Percentiles rank a stretch among this genome's conserved stretches.
phyloP scores from a whole-genome alignment of 2,888 invertebrate species.

The Anarsia innoxiella region DNA sequence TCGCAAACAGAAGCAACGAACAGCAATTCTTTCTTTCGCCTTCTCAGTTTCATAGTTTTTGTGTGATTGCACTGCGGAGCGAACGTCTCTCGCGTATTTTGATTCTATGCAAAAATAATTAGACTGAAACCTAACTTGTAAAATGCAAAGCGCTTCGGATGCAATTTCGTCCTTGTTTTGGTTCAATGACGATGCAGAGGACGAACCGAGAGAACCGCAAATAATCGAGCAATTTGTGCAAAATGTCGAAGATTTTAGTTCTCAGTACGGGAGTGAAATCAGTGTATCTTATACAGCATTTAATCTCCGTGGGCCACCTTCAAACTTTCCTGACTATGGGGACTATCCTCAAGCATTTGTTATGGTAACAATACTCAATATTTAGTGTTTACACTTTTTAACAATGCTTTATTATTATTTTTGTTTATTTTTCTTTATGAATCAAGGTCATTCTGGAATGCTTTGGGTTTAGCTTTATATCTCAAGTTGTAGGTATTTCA shows the following conservation, averaged over 20 bases:
- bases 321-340: conserved; percentile 91
- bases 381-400: too few species aligned
- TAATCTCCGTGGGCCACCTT: conserved; percentile 89
- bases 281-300: conserved; percentile 92
- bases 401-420: conserved; percentile 10
- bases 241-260: conserved; percentile 88
- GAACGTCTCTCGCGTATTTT: neutral
- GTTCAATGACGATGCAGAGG: conserved; percentile 48
- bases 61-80: too few species aligned
- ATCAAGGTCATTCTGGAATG: too few species aligned
- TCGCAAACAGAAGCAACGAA: too few species aligned
- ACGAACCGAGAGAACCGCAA: conserved; percentile 46
- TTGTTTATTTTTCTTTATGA: too few species aligned
- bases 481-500: too few species aligned
- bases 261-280: conserved; percentile 91
- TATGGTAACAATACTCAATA: conserved; percentile 81
- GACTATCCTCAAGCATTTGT: conserved; percentile 94
- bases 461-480: too few species aligned
- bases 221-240: conserved; percentile 85
- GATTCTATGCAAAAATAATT: neutral
- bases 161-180: conserved; percentile 59
- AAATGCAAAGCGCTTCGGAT: conserved; percentile 63
- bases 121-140: neutral
- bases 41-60: too few species aligned
- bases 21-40: too few species aligned